These are phyloP conservation scores for Neodiprion lecontei DNA, from an alignment of 1,140 invertebrate genomes.

Conservation along the genomic window DNA sequence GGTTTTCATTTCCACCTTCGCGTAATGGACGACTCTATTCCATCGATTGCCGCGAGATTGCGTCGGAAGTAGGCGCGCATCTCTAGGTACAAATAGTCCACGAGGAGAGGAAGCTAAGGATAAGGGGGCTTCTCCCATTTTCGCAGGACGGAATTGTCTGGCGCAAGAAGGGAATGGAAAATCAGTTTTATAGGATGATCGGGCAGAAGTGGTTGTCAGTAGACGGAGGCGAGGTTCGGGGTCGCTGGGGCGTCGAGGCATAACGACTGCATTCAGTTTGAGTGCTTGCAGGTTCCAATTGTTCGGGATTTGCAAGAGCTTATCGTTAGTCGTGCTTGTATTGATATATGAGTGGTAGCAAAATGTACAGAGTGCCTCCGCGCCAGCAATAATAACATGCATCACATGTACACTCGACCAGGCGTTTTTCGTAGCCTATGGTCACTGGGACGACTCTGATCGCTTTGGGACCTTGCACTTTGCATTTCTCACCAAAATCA, in stretches of 20 bases:
- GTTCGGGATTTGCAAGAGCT: conserved; percentile 30
- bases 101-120: background rate
- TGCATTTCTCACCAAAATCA: too few species aligned
- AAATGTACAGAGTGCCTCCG: background rate
- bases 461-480: too few species aligned
- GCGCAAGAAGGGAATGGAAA: conserved; percentile 33
- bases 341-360: conserved; percentile 40
- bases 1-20: too few species aligned
- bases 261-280: conserved; percentile 44
- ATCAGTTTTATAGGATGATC: conserved; percentile 17
- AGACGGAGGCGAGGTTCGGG: conserved; percentile 12
- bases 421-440: too few species aligned
- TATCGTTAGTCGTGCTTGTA: conserved; percentile 29
- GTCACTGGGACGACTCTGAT: too few species aligned
- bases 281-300: conserved; percentile 32
- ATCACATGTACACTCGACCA: too few species aligned
- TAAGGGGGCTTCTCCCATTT: conserved; percentile 13
- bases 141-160: conserved; percentile 30
- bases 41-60: background rate
- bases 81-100: background rate
- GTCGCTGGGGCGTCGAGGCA: conserved; percentile 17
- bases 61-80: background rate
- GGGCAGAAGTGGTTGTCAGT: conserved; percentile 10
- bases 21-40: background rate
- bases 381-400: too few species aligned